Conservation (phyloP, 2,113 vertebrate genomes). For the Galbula dea region DNA sequence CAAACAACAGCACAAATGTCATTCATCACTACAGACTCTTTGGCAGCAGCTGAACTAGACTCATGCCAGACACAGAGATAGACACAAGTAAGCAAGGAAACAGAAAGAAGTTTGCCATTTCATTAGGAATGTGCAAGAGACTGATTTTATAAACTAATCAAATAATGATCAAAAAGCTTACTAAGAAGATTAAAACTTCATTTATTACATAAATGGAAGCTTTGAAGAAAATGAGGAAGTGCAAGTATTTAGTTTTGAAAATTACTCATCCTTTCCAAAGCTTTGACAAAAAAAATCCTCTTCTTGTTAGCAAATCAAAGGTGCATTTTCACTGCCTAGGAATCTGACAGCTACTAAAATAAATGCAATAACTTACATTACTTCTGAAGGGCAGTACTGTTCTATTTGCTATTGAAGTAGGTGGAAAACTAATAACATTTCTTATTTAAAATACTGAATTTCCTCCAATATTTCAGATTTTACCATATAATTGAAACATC, state of each 20-base stretch:
- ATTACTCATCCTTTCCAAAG: neutral
- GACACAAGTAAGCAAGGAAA: neutral
- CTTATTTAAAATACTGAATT: neutral
- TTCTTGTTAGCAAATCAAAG: neutral
- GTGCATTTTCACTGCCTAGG: neutral
- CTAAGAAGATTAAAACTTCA: neutral
- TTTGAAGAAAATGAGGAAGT: neutral
- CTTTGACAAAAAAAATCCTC: neutral
- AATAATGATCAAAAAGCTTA: neutral
- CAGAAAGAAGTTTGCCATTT: neutral
- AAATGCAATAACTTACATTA: neutral
- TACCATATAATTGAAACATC: neutral
- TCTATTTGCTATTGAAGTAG: neutral
- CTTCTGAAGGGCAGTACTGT: neutral
- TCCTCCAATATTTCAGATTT: neutral
- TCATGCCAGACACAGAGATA: neutral
- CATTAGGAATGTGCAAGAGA: neutral
- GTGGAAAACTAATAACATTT: neutral
- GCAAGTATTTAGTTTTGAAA: neutral
- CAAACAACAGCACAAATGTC: constrained; percentile 16
- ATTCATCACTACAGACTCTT: neutral
- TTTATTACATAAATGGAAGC: neutral
- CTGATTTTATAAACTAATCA: neutral
- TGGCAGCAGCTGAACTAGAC: neutral
- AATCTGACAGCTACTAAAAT: neutral